Base-by-base conservation (phyloP, 2,888 invertebrate species). In the Dastarcus helophoroides region DNA sequence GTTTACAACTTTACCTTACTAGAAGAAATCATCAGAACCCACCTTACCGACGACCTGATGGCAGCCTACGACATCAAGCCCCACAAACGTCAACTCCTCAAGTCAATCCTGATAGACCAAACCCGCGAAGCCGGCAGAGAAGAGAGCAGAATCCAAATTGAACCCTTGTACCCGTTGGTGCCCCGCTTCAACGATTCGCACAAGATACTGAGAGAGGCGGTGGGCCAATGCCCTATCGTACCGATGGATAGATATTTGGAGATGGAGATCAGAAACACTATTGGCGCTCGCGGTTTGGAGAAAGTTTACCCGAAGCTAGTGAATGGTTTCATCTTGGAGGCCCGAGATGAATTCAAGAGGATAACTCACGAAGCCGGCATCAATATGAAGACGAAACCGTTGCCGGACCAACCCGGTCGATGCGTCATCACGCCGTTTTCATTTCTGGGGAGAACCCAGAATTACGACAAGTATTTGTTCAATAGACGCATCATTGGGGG, bases 361-460 rank as follows among this genome's bases (percentile, higher is more conserved):
- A 62, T 74, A 26, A 68, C 76, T 32, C 76, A 77, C 41, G 60
- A 67, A 2, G 67, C 72, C 19, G 78, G 78, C 5, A 71, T 81
- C 26, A 72, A 71, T 45, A 69, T 68, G 17, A 70, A 77, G 29
- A 65, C 80, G n/a, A 65, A 68, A 19, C 71, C 75, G 29, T 53
- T 65, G 17, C 72, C 73, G 1, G 69, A 72, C 19, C 66, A 68
- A 4, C 59, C 68, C 2, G 62, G 58, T 11, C 60, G 65, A 33
- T 62, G 63, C 36, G 51, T 50, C 35, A 65, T 73, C 48, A 57
- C 62, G 15, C 58, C 68, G 35, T 75, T 75, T 46, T 75, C 73
- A 50, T 69, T 65, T 42, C 64, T 68, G 1, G 82, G 81, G 1
- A 62, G 68, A 38, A 78, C 81, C 0, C 50, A 63, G 8, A 64